Evolutionary conservation across 2,888 invertebrate genomes (phyloP), one percentile per base, ranked within the genome.

Genomic region (Meteorus colon): DNA sequence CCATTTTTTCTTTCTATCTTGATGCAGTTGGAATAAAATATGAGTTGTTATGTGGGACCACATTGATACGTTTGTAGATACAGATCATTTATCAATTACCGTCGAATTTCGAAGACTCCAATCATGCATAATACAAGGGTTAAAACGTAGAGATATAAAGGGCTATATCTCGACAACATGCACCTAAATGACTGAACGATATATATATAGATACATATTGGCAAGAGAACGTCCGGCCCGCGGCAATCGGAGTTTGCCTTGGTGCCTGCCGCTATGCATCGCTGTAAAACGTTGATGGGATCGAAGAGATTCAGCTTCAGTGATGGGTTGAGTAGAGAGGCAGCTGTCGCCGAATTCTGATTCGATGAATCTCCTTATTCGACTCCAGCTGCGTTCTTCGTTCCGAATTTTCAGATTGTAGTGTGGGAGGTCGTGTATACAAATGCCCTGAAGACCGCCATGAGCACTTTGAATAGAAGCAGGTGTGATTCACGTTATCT

Each of bases 321-420:
- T 72, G 71, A 72, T 72, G 62, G 71, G 45, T 62, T 34, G 62
- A 72, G 63, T 29, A 48, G 66, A 60, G 73, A 65, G 77, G 79
- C 79, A 79, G 80, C 80, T 79, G 80, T 79, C 79, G 80, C 78
- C 74, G 45, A 79, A 75, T 74, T 74, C 73, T 70, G 68, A 68
- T 73, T 70, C 68, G 66, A 70, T 62, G 71, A 75, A 66, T 75
- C 55, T 72, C 19, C 37, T 66, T 45, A 74, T 73, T 74, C 76
- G 68, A 72, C 70, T 76, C 76, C 80, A 79, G 78, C 80, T 80
- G 80, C 78, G 78, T 74, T 51, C 67, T 76, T 73, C 77, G 75
- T 78, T 73, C 68, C 75, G 77, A 76, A 65, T 65, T 62, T 72
- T 63, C 48, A 62, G 63, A 72, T 45, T 62, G 62, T 72, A 76